Base-by-base conservation (phyloP, 2,888 invertebrate species). In the Blastobasis adustella region DNA sequence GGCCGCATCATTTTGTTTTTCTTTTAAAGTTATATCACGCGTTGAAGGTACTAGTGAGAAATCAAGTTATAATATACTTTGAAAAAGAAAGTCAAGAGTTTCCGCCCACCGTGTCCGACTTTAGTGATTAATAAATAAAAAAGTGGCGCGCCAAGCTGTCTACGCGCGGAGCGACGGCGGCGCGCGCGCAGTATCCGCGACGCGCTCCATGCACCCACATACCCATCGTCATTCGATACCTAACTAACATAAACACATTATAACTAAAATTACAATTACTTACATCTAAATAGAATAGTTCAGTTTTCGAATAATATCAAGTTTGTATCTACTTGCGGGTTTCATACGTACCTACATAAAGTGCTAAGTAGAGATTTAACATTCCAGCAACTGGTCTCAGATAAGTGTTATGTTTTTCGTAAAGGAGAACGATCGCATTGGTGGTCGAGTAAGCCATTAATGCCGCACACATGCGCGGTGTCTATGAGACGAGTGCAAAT, bases 111-210 rank as follows among this genome's bases (percentile, higher is more conserved):
- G 42, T 68, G 79, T 74, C 69, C 74, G 74, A 80, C 75, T 76
- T 82, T 76, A 69, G 61, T 64, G 73, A 75, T 74, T 71, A 74
- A 77, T 63, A 70, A 72, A 76, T 68, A 73, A 78, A 82, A 83
- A 84, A 80, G 78, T 80, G 78, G 82, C 85, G 86, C 86, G 86
- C 86, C 86, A 86, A 77, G 86, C 86, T 74, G 86, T 87, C 86
- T 86, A 83, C 71, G 71, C 67, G 69, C 66, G 66, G 59, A 64
- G 65, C 60, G 63, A 61, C 73, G 77, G 71, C 71, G 73, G 42
- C 42, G 42, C 7, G 39, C 46, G 43, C 42, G 46, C 42, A 67
- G 69, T 56, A 58, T 54, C 9, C 6, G 42, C 9, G 42, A 9
- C 42, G 42, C 9, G n/a, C 42, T 9, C 9, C 42, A 10, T 10